Percentiles rank a stretch among this genome's conserved stretches.
These are phyloP conservation scores for Rhimphoctona megacephalus DNA, from an alignment of 2,888 invertebrate genomes.

Conservation along the genomic window DNA sequence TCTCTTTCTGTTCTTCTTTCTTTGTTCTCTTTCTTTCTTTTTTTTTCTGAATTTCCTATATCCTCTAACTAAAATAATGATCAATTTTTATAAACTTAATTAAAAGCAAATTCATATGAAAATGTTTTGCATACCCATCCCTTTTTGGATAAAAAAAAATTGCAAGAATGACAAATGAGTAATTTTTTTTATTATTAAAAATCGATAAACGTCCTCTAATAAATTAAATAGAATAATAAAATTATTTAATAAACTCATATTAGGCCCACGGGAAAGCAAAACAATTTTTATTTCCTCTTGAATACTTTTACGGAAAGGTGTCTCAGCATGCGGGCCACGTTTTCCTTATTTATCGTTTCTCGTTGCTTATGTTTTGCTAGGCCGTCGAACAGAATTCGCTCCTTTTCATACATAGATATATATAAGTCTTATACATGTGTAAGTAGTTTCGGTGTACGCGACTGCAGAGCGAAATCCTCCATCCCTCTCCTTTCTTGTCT, in stretches of 20 bases:
- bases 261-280: neutral
- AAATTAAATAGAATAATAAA: neutral
- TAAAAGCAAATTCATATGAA: neutral
- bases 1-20: constrained; percentile 1
- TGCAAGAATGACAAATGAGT: neutral
- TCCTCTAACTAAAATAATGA: neutral
- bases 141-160: neutral
- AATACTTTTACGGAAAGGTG: constrained; percentile 54
- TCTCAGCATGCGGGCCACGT: constrained; percentile 83
- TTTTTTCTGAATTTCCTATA: neutral
- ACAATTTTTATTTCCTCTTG: constrained; percentile 22
- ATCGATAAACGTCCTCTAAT: neutral
- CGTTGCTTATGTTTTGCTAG: constrained; percentile 85
- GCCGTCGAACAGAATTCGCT: constrained; percentile 68
- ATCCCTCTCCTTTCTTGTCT: constrained; percentile 58
- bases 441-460: constrained; percentile 54
- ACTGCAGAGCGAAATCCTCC: constrained; percentile 74
- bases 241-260: constrained; percentile 2
- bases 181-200: neutral
- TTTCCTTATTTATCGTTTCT: constrained; percentile 85
- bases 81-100: neutral
- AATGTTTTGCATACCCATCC: neutral
- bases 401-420: constrained; percentile 2
- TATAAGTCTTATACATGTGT: constrained; percentile 13
- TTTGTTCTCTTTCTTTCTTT: constrained; percentile 23